A percentile compares a stretch with the other conserved stretches of the same genome.
phyloP scores from a whole-genome alignment of 2,113 vertebrate genomes.

The Hemibagrus wyckioides region DNA sequence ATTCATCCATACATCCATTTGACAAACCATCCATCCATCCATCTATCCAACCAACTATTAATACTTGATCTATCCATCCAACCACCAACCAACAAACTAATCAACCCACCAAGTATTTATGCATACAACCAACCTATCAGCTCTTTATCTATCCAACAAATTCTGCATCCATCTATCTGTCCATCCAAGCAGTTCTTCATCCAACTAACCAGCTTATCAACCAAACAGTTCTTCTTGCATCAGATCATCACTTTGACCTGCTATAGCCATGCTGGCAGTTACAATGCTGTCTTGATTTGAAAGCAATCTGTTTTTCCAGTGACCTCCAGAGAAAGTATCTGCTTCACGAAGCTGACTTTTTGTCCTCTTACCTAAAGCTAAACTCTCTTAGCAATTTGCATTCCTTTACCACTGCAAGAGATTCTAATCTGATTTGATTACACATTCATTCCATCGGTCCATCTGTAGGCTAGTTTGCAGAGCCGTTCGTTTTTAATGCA shows the following conservation, averaged over 20 bases:
- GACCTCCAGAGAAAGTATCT: conserved; percentile 3
- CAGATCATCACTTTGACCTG: not conserved
- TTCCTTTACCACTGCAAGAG: not conserved
- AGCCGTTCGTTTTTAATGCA: conserved; percentile 12
- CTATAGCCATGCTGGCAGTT: not conserved
- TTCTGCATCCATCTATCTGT: not conserved
- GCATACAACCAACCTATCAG: not conserved
- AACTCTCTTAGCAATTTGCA: not conserved
- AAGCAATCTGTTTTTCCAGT: not conserved
- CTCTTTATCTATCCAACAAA: not conserved
- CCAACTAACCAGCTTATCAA: not conserved
- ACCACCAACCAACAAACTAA: not conserved
- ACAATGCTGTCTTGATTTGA: not conserved
- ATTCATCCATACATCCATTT: not conserved
- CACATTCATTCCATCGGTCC: not conserved
- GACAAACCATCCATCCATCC: not conserved
- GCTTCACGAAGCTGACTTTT: not conserved
- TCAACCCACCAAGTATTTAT: not conserved
- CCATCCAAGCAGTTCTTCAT: not conserved
- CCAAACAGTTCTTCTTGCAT: not conserved
- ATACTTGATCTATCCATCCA: not conserved
- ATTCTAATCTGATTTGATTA: conserved; percentile 32
- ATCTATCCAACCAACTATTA: not conserved
- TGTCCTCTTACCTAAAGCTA: not conserved
- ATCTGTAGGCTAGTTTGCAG: conserved; percentile 17